These are phyloP conservation scores for Molossus molossus DNA, from an alignment of 2,797 vertebrate species.

Conservation along the genomic window DNA sequence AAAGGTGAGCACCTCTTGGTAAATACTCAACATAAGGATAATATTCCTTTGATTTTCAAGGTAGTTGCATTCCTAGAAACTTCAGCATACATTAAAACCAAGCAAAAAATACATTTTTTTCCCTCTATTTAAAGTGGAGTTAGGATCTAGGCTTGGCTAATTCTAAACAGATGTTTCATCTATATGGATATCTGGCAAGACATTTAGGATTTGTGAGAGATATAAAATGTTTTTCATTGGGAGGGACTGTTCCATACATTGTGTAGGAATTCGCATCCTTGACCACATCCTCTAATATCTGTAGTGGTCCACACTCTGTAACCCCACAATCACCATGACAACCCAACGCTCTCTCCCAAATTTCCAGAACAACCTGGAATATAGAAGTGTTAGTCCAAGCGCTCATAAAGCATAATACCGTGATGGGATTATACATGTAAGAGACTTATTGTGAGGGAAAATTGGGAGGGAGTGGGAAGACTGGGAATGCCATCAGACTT, in stretches of 20 bases:
- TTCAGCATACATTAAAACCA: constrained; percentile 4
- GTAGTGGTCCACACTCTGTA: neutral
- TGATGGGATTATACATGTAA: neutral
- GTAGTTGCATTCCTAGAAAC: constrained; percentile 28
- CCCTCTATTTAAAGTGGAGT: constrained; percentile 33
- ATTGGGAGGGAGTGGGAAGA: neutral
- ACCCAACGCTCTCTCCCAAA: neutral
- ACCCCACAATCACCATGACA: neutral
- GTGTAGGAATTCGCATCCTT: neutral
- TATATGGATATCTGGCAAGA: neutral
- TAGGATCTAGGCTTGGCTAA: constrained; percentile 38
- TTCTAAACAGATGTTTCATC: constrained; percentile 32
- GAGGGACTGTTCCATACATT: neutral
- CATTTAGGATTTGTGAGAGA: neutral
- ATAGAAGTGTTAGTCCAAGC: neutral
- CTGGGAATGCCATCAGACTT: neutral
- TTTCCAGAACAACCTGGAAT: neutral
- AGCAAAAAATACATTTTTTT: constrained; percentile 36
- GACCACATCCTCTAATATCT: neutral
- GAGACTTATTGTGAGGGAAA: neutral
- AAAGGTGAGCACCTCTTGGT: neutral
- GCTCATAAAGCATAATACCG: neutral
- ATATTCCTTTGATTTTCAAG: constrained; percentile 5
- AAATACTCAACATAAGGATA: constrained; percentile 27
- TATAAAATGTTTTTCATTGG: neutral